Evolutionary conservation across 2,113 vertebrate genomes (phyloP), one percentile per base, ranked within the genome.

Genomic region (Sceloporus tristichus): DNA sequence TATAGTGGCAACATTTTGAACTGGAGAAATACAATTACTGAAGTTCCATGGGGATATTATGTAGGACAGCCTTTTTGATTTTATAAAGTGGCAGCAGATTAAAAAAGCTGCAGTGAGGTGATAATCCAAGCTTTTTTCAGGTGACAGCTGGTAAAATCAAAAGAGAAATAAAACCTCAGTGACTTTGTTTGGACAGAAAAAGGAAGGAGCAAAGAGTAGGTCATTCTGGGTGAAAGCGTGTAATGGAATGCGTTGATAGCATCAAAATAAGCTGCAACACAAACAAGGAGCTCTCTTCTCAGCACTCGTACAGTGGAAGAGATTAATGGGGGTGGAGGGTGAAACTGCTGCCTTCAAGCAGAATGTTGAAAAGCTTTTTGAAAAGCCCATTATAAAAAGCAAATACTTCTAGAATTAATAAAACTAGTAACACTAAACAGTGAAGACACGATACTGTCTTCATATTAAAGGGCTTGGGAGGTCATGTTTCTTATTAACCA

Each of bases 211-310:
- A 74, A 79, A 79, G 73, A 70, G 90, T 85, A 85, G 80, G 34
- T 79, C 90, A 38, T 85, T 89, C 11, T 23, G 34, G 73, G 59
- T 53, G n/a, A 81, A 73, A 59, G 84, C 90, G 88, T 1, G 0
- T 40, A 88, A 90, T 18, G 82, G 71, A 87, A 78, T 38, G 38
- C 91, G 75, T 75, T 73, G 91, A 80, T 91, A 82, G 90, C 88
- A 88, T 88, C 73, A 83, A 68, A 76, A 40, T 66, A 92, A 91
- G 83, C 65, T 85, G 56, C 82, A 90, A 48, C 73, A 34, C 54
- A 91, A 90, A 40, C 82, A 79, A 14, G 25, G 19, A 14, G 85
- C 75, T 90, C 16, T 42, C 81, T 91, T 85, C 68, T 59, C 21
- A 25, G 53, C 71, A 87, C 81, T 84, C 78, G 75, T 59, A 79